phyloP scores from a whole-genome alignment of 2,113 vertebrate genomes.

The Chroicocephalus ridibundus region DNA sequence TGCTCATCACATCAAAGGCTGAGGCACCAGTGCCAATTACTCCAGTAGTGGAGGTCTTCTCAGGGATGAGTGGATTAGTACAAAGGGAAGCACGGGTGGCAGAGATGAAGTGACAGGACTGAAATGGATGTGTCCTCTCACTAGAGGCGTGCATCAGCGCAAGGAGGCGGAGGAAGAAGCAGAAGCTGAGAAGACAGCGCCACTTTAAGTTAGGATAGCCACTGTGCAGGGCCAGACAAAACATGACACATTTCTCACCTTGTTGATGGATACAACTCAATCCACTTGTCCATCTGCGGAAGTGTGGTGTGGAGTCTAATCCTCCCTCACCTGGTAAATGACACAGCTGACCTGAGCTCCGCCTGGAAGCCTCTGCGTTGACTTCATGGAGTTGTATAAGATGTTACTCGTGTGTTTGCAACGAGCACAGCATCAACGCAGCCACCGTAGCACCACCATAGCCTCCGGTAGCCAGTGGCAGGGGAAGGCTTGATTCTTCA shows the following conservation, averaged over 20 bases:
- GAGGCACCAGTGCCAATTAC: neutral
- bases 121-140: neutral
- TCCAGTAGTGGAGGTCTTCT: neutral
- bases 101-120: neutral
- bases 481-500: neutral
- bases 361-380: neutral
- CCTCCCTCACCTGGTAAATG: neutral
- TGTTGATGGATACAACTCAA: neutral
- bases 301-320: neutral
- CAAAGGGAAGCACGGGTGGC: neutral
- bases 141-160: too few species aligned
- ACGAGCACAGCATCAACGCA: neutral
- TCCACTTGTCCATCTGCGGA: neutral
- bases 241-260: neutral
- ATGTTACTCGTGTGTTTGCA: fast-evolving
- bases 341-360: neutral
- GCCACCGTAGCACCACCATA: too few species aligned
- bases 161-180: neutral
- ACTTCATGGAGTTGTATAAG: fast-evolving
- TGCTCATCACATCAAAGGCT: neutral
- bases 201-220: neutral
- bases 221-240: neutral
- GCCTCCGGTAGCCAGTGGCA: neutral
- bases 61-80: neutral
- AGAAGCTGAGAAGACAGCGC: fast-evolving